Percentiles rank a stretch among this genome's conserved stretches.
phyloP scores from a whole-genome alignment of 2,888 invertebrate species.

The Geophilus truncorum region DNA sequence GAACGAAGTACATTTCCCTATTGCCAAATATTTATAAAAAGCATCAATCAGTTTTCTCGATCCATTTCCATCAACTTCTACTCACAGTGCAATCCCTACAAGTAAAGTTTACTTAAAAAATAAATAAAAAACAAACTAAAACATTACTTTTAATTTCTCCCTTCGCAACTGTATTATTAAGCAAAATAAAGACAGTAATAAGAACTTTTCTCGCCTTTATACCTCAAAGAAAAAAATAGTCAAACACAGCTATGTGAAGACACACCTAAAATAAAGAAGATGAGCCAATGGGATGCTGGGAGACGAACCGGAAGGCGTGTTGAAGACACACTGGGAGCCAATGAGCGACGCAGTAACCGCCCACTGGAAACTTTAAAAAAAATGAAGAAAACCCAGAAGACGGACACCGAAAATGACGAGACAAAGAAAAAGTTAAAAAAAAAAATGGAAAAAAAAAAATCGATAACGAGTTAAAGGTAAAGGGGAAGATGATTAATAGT shows the following conservation, averaged over 20 bases:
- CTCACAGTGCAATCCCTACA: too few relatives aligned
- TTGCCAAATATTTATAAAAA: too few relatives aligned
- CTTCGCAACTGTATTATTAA: not conserved
- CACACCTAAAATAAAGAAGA: not conserved
- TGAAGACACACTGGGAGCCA: not conserved
- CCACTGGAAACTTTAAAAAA: too few relatives aligned
- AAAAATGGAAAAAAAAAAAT: not conserved
- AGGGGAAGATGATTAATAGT: not conserved
- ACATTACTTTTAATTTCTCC: too few relatives aligned
- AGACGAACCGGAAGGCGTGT: not conserved
- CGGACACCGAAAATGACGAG: too few relatives aligned
- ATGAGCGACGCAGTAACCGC: not conserved
- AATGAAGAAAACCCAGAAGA: too few relatives aligned
- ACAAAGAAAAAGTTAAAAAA: not conserved
- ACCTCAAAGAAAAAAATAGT: not conserved
- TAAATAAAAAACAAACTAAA: too few relatives aligned
- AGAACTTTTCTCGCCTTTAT: not conserved
- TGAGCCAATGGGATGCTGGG: not conserved
- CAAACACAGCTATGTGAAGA: not conserved
- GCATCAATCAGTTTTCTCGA: too few relatives aligned
- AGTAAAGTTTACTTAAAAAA: too few relatives aligned
- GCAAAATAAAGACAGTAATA: not conserved
- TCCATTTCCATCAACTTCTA: too few relatives aligned
- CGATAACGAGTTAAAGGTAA: not conserved
- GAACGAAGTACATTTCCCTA: too few relatives aligned